These are phyloP conservation scores for Oceanodroma tethys DNA, from an alignment of 2,113 vertebrate species.

Conservation along the genomic window DNA sequence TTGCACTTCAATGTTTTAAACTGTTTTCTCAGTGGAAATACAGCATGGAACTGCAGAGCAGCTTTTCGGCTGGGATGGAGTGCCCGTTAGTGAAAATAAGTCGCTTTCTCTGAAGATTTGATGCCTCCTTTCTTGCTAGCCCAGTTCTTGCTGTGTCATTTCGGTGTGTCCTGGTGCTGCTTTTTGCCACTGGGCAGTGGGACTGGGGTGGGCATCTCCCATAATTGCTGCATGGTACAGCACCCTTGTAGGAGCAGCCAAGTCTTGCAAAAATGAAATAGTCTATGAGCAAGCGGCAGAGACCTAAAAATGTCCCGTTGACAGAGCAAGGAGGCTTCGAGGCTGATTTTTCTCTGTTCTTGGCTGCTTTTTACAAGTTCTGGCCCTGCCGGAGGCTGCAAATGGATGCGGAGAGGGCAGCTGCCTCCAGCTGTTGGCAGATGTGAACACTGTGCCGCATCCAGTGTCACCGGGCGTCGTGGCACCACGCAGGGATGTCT, in stretches of 20 bases:
- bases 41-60: rapidly evolving
- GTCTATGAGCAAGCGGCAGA: background rate
- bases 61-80: background rate
- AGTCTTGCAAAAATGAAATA: background rate
- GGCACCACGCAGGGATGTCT: background rate
- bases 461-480: background rate
- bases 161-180: background rate
- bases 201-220: background rate
- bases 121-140: background rate
- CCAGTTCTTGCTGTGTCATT: background rate
- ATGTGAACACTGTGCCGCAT: background rate
- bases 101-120: background rate
- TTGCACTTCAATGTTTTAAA: background rate
- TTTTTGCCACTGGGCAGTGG: background rate
- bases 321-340: background rate
- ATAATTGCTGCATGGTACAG: background rate
- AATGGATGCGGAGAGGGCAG: background rate
- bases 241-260: background rate
- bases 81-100: background rate
- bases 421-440: background rate
- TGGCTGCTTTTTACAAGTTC: background rate
- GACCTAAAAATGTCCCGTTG: background rate
- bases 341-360: background rate
- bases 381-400: background rate
- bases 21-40: background rate